A percentile compares a stretch with the other conserved stretches of the same genome.
Conservation (phyloP, 2,797 vertebrate species). For the Propithecus perrieri region DNA sequence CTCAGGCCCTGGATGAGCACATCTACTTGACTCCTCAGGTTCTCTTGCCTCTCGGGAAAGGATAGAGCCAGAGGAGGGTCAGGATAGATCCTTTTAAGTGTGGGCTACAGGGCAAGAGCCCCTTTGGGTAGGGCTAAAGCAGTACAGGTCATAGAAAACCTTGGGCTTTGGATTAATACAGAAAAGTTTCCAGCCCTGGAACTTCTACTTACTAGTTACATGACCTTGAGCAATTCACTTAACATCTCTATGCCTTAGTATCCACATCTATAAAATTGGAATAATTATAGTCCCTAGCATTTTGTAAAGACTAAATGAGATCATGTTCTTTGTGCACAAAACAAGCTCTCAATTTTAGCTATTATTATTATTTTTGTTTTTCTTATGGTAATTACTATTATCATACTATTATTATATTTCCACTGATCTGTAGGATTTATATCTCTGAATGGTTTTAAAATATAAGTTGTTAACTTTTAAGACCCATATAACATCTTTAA, state of each 20-base stretch:
- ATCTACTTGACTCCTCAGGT: background rate
- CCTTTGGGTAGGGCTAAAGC: background rate
- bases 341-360: background rate
- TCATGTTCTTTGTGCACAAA: background rate
- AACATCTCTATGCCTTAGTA: background rate
- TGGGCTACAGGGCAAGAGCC: background rate
- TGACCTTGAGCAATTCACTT: background rate
- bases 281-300: background rate
- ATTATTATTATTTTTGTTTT: background rate
- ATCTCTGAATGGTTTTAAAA: constrained; percentile 11
- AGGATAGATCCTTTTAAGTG: background rate
- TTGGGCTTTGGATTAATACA: background rate
- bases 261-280: background rate
- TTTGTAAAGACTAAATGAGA: background rate
- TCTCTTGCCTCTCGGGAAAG: background rate
- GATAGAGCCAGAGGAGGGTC: background rate
- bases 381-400: background rate
- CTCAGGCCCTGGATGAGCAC: background rate
- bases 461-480: constrained; percentile 35
- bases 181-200: background rate
- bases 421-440: background rate
- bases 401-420: background rate
- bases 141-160: background rate
- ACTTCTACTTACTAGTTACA: background rate
- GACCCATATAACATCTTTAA: background rate